Percentiles rank a stretch among this genome's conserved stretches.
Evolutionary conservation across 2,797 vertebrate genomes (phyloP).

Genomic region (Glossophaga mutica): DNA sequence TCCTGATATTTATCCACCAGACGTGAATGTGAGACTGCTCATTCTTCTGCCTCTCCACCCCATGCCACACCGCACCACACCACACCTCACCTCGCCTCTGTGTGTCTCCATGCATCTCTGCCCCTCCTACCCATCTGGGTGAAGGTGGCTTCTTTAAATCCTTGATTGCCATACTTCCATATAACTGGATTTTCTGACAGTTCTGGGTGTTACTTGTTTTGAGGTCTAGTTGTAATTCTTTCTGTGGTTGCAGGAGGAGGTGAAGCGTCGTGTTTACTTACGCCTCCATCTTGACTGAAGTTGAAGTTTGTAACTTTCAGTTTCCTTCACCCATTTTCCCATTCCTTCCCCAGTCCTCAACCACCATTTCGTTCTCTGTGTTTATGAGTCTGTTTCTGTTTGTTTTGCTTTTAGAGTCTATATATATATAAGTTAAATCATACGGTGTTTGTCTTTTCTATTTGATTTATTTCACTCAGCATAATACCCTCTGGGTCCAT

Average conservation of each 20-base stretch:
- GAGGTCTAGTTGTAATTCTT: not conserved
- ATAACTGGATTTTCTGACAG: not conserved
- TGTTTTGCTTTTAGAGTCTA: not conserved
- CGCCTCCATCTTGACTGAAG: no score
- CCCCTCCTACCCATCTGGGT: not conserved
- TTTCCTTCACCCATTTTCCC: not conserved
- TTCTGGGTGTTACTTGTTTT: not conserved
- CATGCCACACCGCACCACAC: no score
- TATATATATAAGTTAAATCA: not conserved
- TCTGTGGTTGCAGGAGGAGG: not conserved
- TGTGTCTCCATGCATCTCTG: no score
- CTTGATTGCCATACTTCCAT: not conserved
- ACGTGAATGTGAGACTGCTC: no score
- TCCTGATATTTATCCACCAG: no score
- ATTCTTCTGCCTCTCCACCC: no score
- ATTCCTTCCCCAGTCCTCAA: fast-evolving
- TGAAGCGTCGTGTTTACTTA: not conserved
- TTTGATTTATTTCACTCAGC: not conserved
- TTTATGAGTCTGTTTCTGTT: not conserved
- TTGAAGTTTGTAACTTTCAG: not conserved
- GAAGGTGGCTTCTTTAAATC: not conserved
- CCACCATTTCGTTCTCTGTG: not conserved
- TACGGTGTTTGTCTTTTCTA: not conserved
- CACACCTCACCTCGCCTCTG: not conserved
- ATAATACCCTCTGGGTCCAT: not conserved